Conservation (phyloP, 2,888 invertebrate species). For the Podotricha telesiphe region DNA sequence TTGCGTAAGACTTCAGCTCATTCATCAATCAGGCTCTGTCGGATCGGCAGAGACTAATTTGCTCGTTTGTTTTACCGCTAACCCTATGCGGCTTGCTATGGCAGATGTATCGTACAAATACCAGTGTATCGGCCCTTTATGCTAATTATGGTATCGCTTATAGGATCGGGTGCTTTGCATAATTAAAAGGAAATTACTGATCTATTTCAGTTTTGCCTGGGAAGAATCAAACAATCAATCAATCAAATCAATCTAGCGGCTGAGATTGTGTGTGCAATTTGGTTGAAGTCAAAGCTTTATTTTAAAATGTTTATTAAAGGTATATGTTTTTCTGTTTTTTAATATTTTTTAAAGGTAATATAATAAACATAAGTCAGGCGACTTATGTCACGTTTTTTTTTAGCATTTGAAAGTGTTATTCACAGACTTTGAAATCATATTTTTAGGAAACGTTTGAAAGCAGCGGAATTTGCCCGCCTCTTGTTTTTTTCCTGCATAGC, state of each 20-base stretch:
- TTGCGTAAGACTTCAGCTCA: constrained; percentile 65
- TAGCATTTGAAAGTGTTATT: no score
- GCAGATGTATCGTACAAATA: constrained; percentile 49
- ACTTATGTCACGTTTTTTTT: no score
- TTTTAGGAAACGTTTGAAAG: no score
- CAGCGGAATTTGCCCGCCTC: no score
- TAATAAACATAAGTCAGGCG: no score
- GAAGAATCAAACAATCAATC: no score
- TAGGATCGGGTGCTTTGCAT: constrained; percentile 20
- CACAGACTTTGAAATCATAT: no score
- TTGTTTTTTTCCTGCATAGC: no score
- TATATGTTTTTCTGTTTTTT: neutral
- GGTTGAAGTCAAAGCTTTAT: neutral
- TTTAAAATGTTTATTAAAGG: no score
- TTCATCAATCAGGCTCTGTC: constrained; percentile 82
- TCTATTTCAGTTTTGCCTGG: neutral
- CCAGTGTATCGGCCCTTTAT: constrained; percentile 46
- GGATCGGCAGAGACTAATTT: constrained; percentile 73
- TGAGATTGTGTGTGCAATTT: neutral
- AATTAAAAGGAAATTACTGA: constrained; percentile 12
- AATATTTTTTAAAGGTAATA: no score
- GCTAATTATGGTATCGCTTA: constrained; percentile 17
- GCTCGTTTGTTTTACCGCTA: constrained; percentile 79
- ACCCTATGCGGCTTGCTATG: constrained; percentile 62
- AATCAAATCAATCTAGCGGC: no score